phyloP scores from a whole-genome alignment of 2,113 vertebrate species.

The Phocoena phocoena region DNA sequence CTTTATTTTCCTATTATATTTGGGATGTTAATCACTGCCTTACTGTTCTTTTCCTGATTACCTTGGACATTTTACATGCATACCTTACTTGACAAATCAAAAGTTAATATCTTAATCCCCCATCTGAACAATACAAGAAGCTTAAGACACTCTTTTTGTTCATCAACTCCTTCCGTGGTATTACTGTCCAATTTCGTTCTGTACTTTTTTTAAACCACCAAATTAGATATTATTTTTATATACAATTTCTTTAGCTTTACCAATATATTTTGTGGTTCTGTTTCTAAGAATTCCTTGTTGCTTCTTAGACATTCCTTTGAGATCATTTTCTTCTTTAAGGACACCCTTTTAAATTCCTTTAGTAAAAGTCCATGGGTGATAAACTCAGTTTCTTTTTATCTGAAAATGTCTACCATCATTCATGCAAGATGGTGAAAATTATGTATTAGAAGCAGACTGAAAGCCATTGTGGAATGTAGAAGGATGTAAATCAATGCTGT shows the following conservation, averaged over 20 bases:
- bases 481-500: neutral
- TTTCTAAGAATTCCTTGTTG: neutral
- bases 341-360: neutral
- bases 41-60: neutral
- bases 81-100: neutral
- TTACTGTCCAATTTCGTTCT: neutral
- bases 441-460: neutral
- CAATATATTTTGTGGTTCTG: neutral
- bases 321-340: neutral
- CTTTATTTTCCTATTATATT: neutral
- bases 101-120: neutral
- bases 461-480: neutral
- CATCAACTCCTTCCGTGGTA: neutral
- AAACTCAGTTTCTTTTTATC: slow-evolving; percentile 9
- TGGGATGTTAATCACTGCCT: neutral
- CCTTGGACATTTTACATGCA: neutral
- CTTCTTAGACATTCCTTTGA: neutral
- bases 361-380: neutral
- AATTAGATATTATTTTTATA: neutral
- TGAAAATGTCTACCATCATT: neutral
- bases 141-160: neutral
- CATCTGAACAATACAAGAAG: neutral
- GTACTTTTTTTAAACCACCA: neutral
- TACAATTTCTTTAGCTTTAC: neutral
- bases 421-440: neutral